Conservation (phyloP, 2,888 invertebrate species). For the Lordiphosa andalusiaca region DNA sequence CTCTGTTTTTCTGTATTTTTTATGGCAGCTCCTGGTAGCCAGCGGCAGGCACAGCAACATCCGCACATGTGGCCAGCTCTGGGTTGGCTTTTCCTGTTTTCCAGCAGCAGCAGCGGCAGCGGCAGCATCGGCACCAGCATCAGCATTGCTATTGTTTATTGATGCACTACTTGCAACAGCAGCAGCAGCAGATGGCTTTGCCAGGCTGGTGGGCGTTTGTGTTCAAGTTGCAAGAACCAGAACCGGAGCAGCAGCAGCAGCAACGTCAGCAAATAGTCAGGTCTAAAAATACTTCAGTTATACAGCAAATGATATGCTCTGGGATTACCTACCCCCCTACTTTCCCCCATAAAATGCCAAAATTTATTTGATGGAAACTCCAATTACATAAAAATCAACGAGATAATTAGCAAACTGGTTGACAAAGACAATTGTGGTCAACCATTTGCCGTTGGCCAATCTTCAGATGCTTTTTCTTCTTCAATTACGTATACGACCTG, state of each 20-base stretch:
- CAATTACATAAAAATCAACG: conserved; percentile 54
- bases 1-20: conserved; percentile 25
- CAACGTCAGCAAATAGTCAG: conserved; percentile 15
- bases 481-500: conserved; percentile 66
- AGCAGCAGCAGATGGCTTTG: conserved; percentile 61
- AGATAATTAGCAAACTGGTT: conserved; percentile 48
- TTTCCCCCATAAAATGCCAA: conserved; percentile 58
- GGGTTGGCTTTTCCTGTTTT: conserved; percentile 51
- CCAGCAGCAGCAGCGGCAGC: conserved; percentile 9
- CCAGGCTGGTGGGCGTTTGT: conserved; percentile 57
- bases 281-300: conserved; percentile 46
- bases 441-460: conserved; percentile 36
- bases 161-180: conserved; percentile 74
- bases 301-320: no score
- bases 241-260: conserved; percentile 21
- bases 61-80: conserved; percentile 64
- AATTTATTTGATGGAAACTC: conserved; percentile 46
- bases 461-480: conserved; percentile 47
- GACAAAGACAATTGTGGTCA: conserved; percentile 25
- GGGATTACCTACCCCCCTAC: conserved; percentile 18
- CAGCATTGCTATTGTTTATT: conserved; percentile 71
- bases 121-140: conserved; percentile 18
- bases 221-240: conserved; percentile 44
- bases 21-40: conserved; percentile 27
- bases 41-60: conserved; percentile 53